Base-by-base conservation (phyloP, 2,888 invertebrate species). In the Ophion slaviceki region DNA sequence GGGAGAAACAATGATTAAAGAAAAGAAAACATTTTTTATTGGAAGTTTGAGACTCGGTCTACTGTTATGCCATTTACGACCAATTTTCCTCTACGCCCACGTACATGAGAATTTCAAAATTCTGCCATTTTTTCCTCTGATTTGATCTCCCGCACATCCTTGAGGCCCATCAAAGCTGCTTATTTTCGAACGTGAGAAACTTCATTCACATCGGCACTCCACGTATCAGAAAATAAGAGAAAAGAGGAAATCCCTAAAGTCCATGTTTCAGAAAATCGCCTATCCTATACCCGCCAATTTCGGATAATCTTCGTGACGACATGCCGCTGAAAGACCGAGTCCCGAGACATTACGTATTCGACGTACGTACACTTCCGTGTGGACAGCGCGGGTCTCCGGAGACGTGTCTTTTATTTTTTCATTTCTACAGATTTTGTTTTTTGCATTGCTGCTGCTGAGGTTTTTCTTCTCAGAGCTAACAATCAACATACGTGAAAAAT, bases 271-370 rank as follows among this genome's bases (percentile, higher is more conserved):
- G 11, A 53, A 53, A 53, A 4, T 53, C 53, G 5, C 14, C 53
- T 14, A 14, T 36, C 40, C 20, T 24, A 24, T 24, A 61, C 20
- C 61, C 10, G 20, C 61, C 24, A 61, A 61, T 61, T 61, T 61
- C 10, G 61, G 10, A 20, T 70, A 45, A 70, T 70, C 24, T 70
- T 47, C 7, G 24, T 24, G 28, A 71, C 24, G 28, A 32, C n/a
- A 71, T 45, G 6, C 32, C 14, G 71, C 32, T 14, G 28, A 47
- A 20, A 53, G 14, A 53, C 17, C 28, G 57, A 32, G 71, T 28
- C 10, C 17, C 45, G 10, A 32, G 53, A 57, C 24, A 17, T 71
- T 71, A 53, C 53, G 57, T 70, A 70, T 53, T 70, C 24, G 70
- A n/a, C 10, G 28, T 28, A 57, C 24, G 8, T 40, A 6, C 1